Evolutionary conservation across 2,797 vertebrate species (phyloP).

Genomic region (Betta splendens): DNA sequence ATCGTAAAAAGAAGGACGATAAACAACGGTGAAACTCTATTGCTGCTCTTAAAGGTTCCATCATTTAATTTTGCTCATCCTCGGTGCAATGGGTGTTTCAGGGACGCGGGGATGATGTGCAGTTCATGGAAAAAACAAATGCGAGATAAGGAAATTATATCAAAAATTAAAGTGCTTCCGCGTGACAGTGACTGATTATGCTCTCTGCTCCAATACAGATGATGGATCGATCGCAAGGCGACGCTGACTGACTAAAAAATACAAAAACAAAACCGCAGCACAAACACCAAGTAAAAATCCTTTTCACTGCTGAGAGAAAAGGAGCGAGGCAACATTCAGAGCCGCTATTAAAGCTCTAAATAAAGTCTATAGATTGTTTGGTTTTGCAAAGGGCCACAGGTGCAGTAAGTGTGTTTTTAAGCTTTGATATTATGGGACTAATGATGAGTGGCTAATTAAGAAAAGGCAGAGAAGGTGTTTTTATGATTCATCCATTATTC

Average conservation of each 20-base stretch:
- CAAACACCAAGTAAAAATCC: conserved; percentile 20
- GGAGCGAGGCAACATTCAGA: conserved; percentile 11
- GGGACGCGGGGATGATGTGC: conserved; percentile 37
- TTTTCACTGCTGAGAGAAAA: conserved; percentile 30
- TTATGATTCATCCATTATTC: conserved; percentile 27
- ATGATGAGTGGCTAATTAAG: conserved; percentile 20
- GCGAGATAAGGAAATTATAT: conserved; percentile 28
- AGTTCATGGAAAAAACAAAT: conserved; percentile 31
- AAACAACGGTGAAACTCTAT: no score
- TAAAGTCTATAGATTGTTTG: conserved; percentile 10
- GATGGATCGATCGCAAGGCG: conserved; percentile 38
- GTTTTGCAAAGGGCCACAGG: conserved; percentile 15
- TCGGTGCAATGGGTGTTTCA: no score
- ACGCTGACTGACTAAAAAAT: conserved; percentile 32
- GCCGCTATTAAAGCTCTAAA: conserved; percentile 1
- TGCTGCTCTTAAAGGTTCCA: no score
- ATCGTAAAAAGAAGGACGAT: no score
- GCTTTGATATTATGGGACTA: conserved; percentile 9
- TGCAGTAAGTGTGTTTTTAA: conserved; percentile 4
- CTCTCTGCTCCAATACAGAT: conserved; percentile 32
- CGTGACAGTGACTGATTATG: conserved; percentile 46
- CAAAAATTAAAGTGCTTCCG: conserved; percentile 25
- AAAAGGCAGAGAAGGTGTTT: neutral
- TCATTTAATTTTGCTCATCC: no score
- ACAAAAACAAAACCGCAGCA: no score